Percentiles rank a stretch among this genome's conserved stretches.
phyloP scores from a whole-genome alignment of 1,140 invertebrate genomes.

The Drosophila persimilis region DNA sequence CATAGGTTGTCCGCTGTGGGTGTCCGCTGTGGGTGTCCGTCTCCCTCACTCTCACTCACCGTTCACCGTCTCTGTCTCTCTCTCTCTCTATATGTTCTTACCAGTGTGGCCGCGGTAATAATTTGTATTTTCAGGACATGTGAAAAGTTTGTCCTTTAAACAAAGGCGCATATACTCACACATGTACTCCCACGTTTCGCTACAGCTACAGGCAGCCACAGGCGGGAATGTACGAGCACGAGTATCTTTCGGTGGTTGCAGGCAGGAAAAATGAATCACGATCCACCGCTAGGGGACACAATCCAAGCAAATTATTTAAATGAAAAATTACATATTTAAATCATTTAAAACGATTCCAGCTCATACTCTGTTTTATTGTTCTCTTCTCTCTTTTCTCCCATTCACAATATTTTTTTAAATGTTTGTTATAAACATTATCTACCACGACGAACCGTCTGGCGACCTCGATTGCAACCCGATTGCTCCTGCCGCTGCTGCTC shows the following conservation, averaged over 20 bases:
- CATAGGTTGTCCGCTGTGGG: constrained; percentile 72
- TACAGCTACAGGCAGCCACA: background rate
- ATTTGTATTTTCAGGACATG: constrained; percentile 62
- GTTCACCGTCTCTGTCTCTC: constrained; percentile 1
- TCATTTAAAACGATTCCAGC: constrained; percentile 54
- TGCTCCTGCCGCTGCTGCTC: constrained; percentile 7
- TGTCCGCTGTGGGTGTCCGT: constrained; percentile 33
- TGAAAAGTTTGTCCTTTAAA: constrained; percentile 75
- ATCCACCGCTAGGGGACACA: constrained; percentile 13
- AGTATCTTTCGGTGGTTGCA: constrained; percentile 7
- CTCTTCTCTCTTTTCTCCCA: constrained; percentile 38
- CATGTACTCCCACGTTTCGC: constrained; percentile 11
- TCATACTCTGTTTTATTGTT: constrained; percentile 11
- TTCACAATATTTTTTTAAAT: constrained; percentile 10
- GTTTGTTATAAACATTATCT: constrained; percentile 73
- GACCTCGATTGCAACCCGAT: constrained; percentile 41
- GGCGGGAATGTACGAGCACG: constrained; percentile 1
- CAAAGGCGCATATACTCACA: constrained; percentile 33
- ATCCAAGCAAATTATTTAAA: constrained; percentile 58
- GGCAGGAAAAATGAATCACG: constrained; percentile 46
- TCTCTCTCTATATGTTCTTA: constrained; percentile 23
- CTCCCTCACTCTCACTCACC: too few relatives aligned
- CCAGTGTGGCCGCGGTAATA: constrained; percentile 42
- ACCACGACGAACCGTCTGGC: constrained; percentile 56
- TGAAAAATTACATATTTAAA: constrained; percentile 61